Evolutionary conservation across 2,888 invertebrate species (phyloP), one percentile per base, ranked within the genome.

Genomic region (Sinopyrophorus schimmeli): DNA sequence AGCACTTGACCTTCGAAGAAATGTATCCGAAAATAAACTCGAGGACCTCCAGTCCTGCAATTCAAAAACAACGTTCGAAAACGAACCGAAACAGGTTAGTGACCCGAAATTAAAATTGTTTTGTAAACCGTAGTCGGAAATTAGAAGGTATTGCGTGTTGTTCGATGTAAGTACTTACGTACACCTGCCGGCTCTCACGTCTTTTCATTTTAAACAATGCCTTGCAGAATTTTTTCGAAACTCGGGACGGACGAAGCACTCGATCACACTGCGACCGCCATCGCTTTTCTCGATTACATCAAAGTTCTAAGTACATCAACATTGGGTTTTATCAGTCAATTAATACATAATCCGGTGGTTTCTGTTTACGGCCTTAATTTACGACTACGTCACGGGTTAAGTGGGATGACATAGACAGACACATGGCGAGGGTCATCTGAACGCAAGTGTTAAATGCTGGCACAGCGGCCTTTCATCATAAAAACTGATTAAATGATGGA

Each of bases 371-470:
- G 17, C 12, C 3, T 30, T 35, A 35, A 35, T 35, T 35, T 14
- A 35, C 15, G 27, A 24, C 39, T 38, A 46, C 46, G 46, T 46
- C 46, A 46, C 38, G 20, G 46, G 46, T 46, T 46, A 46, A 46
- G 46, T 46, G 32, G 26, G 32, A 32, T 42, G 18, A 42, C 21
- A 41, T 16, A 37, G 35, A n/a, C 38, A 39, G 38, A 46, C 38
- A 34, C 26, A 27, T 34, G 43, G 35, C 20, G 18, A 35, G 43
- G 28, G 44, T 42, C 43, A 34, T 34, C 24, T 32, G 17, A 35
- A 11, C 18, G 3, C 20, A 28, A 38, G 46, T 39, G 46, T 39
- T 38, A 46, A 30, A 31, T 17, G 24, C 23, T 26, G 30, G 31
- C 23, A 14, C 31, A 24, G 35, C 23, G 24, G 23, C 35, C 9